Conservation (phyloP, 1,140 invertebrate genomes). For the Diorhabda sublineata region DNA sequence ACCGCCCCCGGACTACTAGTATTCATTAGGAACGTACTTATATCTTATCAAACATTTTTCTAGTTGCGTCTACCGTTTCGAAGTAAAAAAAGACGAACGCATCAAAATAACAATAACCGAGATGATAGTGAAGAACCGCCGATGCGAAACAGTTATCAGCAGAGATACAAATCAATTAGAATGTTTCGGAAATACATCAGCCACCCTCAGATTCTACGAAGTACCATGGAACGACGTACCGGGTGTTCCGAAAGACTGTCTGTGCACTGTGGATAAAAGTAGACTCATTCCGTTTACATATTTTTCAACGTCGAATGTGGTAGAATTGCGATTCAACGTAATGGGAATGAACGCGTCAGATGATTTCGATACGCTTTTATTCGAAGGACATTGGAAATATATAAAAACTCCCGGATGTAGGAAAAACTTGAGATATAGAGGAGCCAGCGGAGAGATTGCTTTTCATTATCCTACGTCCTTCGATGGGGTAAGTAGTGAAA, state of each 20-base stretch:
- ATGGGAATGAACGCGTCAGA: constrained; percentile 76
- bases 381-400: constrained; percentile 81
- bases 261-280: constrained; percentile 58
- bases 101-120: constrained; percentile 64
- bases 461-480: constrained; percentile 56
- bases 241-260: constrained; percentile 63
- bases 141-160: constrained; percentile 59
- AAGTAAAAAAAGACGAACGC: constrained; percentile 72
- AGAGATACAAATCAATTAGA: constrained; percentile 66
- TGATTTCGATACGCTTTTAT: constrained; percentile 77
- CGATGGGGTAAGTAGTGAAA: constrained; percentile 57
- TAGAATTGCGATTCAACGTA: constrained; percentile 78
- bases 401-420: constrained; percentile 65
- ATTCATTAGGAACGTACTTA: too few relatives aligned
- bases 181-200: constrained; percentile 60
- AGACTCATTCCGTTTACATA: constrained; percentile 65
- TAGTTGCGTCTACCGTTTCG: constrained; percentile 81
- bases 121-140: constrained; percentile 62
- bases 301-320: constrained; percentile 68
- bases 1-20: too few relatives aligned
- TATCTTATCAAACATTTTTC: constrained; percentile 24
- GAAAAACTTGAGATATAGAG: constrained; percentile 60
- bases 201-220: constrained; percentile 63
- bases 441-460: constrained; percentile 72
- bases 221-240: constrained; percentile 65